Base-by-base conservation (phyloP, 2,888 invertebrate genomes). In the Apamea epomidion region DNA sequence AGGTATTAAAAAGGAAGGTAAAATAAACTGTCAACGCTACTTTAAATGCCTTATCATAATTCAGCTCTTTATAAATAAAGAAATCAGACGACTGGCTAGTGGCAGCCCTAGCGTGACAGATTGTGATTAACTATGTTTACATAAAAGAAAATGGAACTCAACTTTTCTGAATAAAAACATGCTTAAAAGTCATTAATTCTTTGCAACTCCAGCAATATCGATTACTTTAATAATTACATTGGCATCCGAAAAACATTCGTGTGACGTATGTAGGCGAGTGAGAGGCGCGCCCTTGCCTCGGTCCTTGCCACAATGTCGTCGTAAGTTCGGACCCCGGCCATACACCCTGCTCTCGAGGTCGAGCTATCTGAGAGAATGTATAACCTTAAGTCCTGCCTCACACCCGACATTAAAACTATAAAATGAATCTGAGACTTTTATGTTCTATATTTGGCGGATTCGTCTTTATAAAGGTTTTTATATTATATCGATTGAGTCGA, bases 261-360 rank as follows among this genome's bases (percentile, higher is more conserved):
- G 92, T 92, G 93, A 90, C 88, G 90, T 90, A 90, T 82, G 82
- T 85, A 80, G 91, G 93, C 93, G 93, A 95, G 97, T 96, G 96
- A 97, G 96, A 96, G 97, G 97, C 86, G 92, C 95, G 96, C 96
- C 96, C 96, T 97, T 96, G 96, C 92, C 84, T 89, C 89, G 89
- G 91, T 93, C 93, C 93, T 94, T 95, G 95, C 93, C 92, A 87
- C 94, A 95, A 95, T 94, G 94, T 94, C 94, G 93, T 92, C 92
- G 93, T 88, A 89, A 93, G 93, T 93, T 94, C 93, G 94, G 93
- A 92, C 93, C 92, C 91, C 89, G 92, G 87, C 91, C 90, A 85
- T 89, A 86, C 94, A 93, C 94, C 94, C 94, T 91, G 91, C 80
- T 81, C 87, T 87, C 89, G 90, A 91, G 87, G 89, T 88, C 89